Percentiles rank a stretch among this genome's conserved stretches.
phyloP scores from a whole-genome alignment of 2,113 vertebrate genomes.

The Terrapene triunguis region DNA sequence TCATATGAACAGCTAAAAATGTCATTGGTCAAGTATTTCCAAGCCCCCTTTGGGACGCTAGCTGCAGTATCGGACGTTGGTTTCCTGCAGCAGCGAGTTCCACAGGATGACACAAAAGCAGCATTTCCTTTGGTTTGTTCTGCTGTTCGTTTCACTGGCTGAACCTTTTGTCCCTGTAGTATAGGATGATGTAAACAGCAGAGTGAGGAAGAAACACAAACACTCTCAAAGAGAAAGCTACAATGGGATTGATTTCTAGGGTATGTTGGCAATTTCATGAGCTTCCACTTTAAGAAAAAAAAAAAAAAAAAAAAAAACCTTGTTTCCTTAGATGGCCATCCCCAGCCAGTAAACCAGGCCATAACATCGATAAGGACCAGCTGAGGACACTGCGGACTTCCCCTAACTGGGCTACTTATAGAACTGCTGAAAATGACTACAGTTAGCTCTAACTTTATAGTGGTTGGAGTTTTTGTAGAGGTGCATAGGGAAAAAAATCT shows the following conservation, averaged over 20 bases:
- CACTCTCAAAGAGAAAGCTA: not conserved
- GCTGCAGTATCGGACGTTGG: not conserved
- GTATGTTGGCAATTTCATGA: accelerated
- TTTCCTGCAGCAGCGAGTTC: not conserved
- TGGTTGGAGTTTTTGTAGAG: not conserved
- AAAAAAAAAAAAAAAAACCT: not conserved
- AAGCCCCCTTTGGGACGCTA: not conserved
- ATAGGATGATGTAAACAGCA: not conserved
- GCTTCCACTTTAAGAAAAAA: not conserved
- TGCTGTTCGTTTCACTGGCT: not conserved
- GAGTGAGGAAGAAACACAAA: not conserved
- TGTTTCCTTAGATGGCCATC: not conserved
- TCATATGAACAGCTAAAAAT: not conserved
- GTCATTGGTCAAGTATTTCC: not conserved
- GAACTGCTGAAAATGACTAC: not conserved
- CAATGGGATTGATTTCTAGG: not conserved
- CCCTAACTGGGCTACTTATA: not conserved
- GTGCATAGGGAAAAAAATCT: not conserved
- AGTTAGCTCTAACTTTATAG: not conserved
- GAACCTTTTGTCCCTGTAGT: not conserved
- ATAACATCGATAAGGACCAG: not conserved
- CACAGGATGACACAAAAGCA: not conserved
- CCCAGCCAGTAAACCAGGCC: not conserved
- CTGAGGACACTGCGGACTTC: not conserved
- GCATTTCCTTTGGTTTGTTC: not conserved